These are phyloP conservation scores for Delia radicum DNA, from an alignment of 1,140 invertebrate species.

Conservation along the genomic window DNA sequence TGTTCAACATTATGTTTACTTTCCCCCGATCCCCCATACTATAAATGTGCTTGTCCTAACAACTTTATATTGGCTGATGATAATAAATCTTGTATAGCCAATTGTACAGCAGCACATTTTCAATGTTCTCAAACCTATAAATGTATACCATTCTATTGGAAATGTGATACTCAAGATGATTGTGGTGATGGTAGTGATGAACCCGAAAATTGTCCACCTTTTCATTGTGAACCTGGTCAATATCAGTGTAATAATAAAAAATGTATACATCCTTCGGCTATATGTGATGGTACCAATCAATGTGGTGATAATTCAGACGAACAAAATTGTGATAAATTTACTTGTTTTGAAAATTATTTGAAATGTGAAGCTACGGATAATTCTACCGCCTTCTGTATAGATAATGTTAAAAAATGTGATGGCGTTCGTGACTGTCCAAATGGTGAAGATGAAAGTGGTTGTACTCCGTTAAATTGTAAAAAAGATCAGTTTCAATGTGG, in stretches of 20 bases:
- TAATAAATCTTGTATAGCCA: conserved; percentile 68
- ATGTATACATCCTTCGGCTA: conserved; percentile 68
- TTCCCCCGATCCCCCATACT: conserved; percentile 64
- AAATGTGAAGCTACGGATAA: conserved; percentile 46
- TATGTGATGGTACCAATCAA: conserved; percentile 68
- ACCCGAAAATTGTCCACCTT: conserved; percentile 67
- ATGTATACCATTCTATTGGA: conserved; percentile 79
- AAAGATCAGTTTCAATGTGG: conserved; percentile 71
- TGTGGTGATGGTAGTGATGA: conserved; percentile 80
- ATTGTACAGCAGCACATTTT: conserved; percentile 81
- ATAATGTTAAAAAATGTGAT: conserved; percentile 46
- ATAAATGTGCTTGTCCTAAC: conserved; percentile 78
- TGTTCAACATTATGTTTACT: conserved; percentile 79
- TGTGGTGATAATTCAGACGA: conserved; percentile 67
- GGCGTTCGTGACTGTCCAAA: conserved; percentile 69
- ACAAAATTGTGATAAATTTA: conserved; percentile 63
- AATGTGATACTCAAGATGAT: conserved; percentile 79
- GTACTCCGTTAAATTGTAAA: conserved; percentile 58
- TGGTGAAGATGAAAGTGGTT: conserved; percentile 65
- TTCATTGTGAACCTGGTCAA: conserved; percentile 74
- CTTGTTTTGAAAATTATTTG: conserved; percentile 47
- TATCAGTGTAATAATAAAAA: conserved; percentile 73
- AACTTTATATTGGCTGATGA: conserved; percentile 72
- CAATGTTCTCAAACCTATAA: conserved; percentile 73
- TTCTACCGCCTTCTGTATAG: conserved; percentile 48